A percentile compares a stretch with the other conserved stretches of the same genome.
Evolutionary conservation across 2,797 vertebrate genomes (phyloP).

Genomic region (Rhabdomys pumilio): DNA sequence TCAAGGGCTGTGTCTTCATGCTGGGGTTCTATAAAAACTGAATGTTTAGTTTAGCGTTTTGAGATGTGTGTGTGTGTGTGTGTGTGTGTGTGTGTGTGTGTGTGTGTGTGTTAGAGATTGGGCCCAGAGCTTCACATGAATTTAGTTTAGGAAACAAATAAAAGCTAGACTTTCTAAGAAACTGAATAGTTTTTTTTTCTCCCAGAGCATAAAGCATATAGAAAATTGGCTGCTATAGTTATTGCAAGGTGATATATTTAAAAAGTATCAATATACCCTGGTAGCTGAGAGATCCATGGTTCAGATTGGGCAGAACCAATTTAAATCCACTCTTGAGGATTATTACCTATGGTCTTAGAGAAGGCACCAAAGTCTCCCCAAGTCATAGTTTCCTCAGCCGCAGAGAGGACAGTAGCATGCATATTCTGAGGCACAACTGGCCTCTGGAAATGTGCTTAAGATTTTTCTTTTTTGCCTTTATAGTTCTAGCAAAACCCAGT

Average conservation of each 20-base stretch:
- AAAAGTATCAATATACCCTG: neutral
- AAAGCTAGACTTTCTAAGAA: slow-evolving; percentile 11
- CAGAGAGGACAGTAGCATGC: neutral
- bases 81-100: neutral
- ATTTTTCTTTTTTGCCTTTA: neutral
- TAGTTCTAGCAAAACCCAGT: slow-evolving; percentile 8
- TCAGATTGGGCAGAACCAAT: slow-evolving; percentile 13
- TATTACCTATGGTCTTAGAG: neutral
- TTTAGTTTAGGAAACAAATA: neutral
- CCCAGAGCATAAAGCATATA: neutral
- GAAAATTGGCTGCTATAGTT: neutral
- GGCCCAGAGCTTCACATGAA: neutral
- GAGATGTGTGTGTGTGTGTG: neutral
- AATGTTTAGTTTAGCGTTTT: slow-evolving; percentile 29
- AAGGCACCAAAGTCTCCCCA: neutral
- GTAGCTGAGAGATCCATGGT: neutral
- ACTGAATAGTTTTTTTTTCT: neutral
- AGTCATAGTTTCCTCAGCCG: neutral
- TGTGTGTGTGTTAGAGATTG: neutral
- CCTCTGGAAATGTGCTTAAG: neutral
- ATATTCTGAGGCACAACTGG: neutral
- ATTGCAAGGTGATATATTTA: neutral
- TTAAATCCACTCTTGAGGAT: slow-evolving; percentile 22
- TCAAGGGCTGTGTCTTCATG: neutral
- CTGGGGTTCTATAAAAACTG: neutral